These are phyloP conservation scores for Chironex yamaguchii DNA, from an alignment of 30 jellyfish, hydroid and myxozoan species.

Conservation along the genomic window DNA sequence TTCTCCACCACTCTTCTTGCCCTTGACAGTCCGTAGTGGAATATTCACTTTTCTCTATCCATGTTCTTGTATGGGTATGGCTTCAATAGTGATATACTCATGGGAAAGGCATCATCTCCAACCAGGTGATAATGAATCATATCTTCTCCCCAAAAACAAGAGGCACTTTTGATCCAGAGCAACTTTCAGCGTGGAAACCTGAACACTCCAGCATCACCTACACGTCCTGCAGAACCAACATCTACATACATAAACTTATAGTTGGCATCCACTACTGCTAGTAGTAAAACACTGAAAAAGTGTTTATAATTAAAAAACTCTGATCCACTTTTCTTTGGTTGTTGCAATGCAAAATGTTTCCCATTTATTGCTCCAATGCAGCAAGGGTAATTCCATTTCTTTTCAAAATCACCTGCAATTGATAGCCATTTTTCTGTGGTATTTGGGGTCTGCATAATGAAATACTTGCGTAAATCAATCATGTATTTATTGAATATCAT, in stretches of 20 bases:
- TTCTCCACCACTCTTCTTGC: constrained; percentile 46
- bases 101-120: constrained; percentile 43
- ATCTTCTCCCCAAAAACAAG: constrained; percentile 7
- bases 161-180: not conserved
- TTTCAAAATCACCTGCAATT: not conserved
- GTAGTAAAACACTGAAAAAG: constrained; percentile 33
- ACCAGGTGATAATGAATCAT: constrained; percentile 10
- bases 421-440: constrained; percentile 15
- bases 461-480: no score
- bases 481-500: no score
- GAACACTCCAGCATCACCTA: constrained; percentile 53
- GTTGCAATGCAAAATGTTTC: constrained; percentile 11
- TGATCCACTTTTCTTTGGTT: constrained; percentile 1
- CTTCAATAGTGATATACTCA: constrained; percentile 6
- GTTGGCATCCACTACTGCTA: constrained; percentile 20
- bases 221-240: constrained; percentile 38
- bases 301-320: constrained; percentile 20
- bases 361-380: constrained; percentile 52
- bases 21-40: constrained; percentile 17
- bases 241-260: constrained; percentile 19
- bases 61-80: constrained; percentile 33
- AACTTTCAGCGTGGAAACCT: not conserved
- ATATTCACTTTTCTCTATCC: not conserved
- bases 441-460: not conserved
- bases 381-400: constrained; percentile 42